phyloP scores from a whole-genome alignment of 2,113 vertebrate genomes.

The Brachypodius melanocephalos region DNA sequence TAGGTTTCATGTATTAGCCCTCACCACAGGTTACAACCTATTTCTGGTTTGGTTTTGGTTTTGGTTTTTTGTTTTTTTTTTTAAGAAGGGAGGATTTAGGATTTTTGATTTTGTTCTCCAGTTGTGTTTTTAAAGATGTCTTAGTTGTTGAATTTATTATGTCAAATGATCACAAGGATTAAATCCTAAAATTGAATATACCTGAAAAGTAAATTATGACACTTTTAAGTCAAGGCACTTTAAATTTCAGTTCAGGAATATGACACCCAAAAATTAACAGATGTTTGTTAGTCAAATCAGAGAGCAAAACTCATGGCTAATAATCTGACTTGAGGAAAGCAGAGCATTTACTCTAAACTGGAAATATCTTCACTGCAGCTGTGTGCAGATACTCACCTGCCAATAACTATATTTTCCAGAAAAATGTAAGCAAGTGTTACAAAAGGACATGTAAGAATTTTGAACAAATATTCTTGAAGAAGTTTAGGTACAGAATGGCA shows the following conservation, averaged over 20 bases:
- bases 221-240: not conserved
- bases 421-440: not conserved
- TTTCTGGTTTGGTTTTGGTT: not conserved
- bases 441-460: not conserved
- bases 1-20: not conserved
- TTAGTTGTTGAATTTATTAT: not conserved
- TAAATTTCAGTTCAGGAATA: not conserved
- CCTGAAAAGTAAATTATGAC: not conserved
- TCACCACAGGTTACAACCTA: not conserved
- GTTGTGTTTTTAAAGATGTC: not conserved
- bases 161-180: not conserved
- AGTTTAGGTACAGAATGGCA: not conserved
- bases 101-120: not conserved
- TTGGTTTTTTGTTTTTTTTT: accelerated
- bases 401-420: not conserved
- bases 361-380: not conserved
- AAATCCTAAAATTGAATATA: not conserved
- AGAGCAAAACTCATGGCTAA: not conserved
- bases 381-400: not conserved
- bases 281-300: not conserved
- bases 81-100: accelerated
- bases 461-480: not conserved
- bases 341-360: not conserved
- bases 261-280: not conserved
- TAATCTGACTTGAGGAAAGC: not conserved